These are phyloP conservation scores for Ciona savignyi DNA, from an alignment of 23 tunicate species.

Conservation along the genomic window DNA sequence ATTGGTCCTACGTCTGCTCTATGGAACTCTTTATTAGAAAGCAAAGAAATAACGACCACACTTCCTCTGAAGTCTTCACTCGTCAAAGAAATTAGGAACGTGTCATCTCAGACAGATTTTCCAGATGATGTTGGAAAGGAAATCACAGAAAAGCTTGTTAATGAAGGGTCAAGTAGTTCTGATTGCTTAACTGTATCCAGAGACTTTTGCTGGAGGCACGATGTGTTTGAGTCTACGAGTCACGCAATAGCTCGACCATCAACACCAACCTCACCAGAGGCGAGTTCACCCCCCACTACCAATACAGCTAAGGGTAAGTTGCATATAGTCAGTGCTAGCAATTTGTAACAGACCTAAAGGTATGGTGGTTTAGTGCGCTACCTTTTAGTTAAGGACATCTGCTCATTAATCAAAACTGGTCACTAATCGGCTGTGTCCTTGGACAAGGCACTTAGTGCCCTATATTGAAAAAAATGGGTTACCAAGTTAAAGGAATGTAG, in stretches of 20 bases:
- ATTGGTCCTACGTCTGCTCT: no score
- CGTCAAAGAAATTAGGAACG: conserved; percentile 14
- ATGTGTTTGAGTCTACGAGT: conserved; percentile 12
- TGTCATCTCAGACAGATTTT: conserved; percentile 57
- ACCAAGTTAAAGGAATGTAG: no score
- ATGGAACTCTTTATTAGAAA: not conserved
- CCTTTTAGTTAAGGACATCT: no score
- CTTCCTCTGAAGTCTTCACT: not conserved
- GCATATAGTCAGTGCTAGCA: no score
- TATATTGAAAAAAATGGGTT: no score
- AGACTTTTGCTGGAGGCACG: conserved; percentile 70
- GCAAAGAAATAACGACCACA: not conserved
- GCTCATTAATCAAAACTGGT: no score
- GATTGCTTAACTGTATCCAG: not conserved
- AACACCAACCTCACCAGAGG: conserved; percentile 6
- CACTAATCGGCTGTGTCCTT: no score
- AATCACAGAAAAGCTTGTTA: not conserved
- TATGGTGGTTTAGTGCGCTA: no score
- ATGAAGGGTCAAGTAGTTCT: no score
- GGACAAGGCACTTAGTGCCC: no score
- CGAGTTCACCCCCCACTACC: not conserved
- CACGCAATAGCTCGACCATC: conserved; percentile 44
- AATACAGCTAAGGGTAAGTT: no score
- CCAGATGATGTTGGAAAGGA: conserved; percentile 21
- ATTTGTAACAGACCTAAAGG: no score